These are phyloP conservation scores for Magallana nippona DNA, from an alignment of 2,888 invertebrate genomes.

Conservation along the genomic window DNA sequence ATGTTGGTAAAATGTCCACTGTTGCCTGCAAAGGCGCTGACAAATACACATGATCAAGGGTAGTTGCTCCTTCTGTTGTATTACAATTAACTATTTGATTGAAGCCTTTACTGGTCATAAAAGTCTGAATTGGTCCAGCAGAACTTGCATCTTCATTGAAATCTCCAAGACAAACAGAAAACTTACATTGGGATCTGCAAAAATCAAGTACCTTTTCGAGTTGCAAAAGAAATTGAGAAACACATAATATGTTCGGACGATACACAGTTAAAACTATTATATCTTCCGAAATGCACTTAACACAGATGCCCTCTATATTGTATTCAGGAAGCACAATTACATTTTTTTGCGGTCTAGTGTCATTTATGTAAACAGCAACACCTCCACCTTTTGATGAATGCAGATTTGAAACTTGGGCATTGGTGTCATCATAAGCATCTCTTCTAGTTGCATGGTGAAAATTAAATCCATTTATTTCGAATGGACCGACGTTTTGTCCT, in stretches of 20 bases:
- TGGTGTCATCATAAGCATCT: background rate
- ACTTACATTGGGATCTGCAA: background rate
- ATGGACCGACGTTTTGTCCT: background rate
- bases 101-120: background rate
- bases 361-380: background rate
- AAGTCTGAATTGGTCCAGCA: background rate
- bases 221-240: background rate
- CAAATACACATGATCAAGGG: background rate
- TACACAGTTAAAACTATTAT: background rate
- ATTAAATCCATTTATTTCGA: background rate
- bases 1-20: too few species aligned
- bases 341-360: background rate
- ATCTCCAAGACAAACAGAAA: background rate
- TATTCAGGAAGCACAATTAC: background rate
- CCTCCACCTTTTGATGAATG: background rate
- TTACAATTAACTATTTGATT: background rate
- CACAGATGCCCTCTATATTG: background rate
- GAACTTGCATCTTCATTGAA: background rate
- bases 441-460: background rate
- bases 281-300: background rate
- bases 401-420: background rate
- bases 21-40: too few species aligned
- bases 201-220: background rate
- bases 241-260: background rate
- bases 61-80: conserved; percentile 6